A percentile compares a stretch with the other conserved stretches of the same genome.
Conservation (phyloP, 2,888 invertebrate genomes). For the Blera fallax region DNA sequence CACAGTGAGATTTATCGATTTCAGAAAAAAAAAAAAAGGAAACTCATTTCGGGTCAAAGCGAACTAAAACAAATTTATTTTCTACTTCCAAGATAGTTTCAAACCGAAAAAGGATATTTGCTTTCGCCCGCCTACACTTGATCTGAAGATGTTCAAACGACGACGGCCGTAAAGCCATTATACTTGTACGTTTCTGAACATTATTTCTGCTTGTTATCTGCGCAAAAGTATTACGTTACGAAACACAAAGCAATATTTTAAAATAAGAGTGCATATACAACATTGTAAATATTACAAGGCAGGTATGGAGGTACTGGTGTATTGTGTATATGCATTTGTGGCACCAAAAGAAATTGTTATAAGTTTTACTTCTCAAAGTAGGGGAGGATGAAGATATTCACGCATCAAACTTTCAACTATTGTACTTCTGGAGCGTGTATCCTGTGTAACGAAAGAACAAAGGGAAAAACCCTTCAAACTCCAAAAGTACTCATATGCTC, state of each 20-base stretch:
- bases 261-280: slow-evolving; percentile 30
- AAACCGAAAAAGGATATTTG: slow-evolving; percentile 37
- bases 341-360: slow-evolving; percentile 19
- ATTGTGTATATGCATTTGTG: slow-evolving; percentile 31
- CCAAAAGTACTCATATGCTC: slow-evolving; percentile 11
- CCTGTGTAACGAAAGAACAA: slow-evolving; percentile 25
- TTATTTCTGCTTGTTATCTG: slow-evolving; percentile 56
- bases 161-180: slow-evolving; percentile 51
- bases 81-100: slow-evolving; percentile 58
- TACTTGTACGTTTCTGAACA: slow-evolving; percentile 38
- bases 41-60: slow-evolving; percentile 48
- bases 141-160: slow-evolving; percentile 29
- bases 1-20: slow-evolving; percentile 54
- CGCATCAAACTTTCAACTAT: slow-evolving; percentile 55
- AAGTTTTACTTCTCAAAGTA: background rate
- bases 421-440: slow-evolving; percentile 35
- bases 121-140: slow-evolving; percentile 35
- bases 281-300: slow-evolving; percentile 9
- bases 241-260: slow-evolving; percentile 34
- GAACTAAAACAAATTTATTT: slow-evolving; percentile 57
- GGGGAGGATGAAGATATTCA: background rate
- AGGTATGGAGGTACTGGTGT: background rate
- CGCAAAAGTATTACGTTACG: slow-evolving; percentile 35
- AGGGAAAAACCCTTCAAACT: slow-evolving; percentile 31
- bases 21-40: slow-evolving; percentile 13